Conservation (phyloP, 1,140 invertebrate species). For the Conus betulinus region DNA sequence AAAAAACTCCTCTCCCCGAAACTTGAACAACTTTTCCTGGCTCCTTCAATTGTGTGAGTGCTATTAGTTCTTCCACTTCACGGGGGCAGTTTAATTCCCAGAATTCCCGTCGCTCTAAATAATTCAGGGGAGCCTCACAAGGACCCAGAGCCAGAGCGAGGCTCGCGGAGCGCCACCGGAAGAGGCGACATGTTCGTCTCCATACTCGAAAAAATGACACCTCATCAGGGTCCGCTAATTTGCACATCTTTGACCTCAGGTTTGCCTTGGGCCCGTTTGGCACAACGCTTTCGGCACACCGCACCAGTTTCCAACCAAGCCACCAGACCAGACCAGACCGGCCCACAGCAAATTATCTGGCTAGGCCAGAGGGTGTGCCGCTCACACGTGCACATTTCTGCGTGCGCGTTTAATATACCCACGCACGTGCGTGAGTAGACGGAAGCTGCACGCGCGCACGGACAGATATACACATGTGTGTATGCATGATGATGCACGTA, state of each 20-base stretch:
- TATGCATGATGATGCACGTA: no score
- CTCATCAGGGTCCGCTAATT: not conserved
- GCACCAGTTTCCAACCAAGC: no score
- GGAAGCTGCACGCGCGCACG: no score
- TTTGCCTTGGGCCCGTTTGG: not conserved
- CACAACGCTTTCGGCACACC: not conserved
- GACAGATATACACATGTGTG: no score
- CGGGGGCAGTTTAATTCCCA: conserved; percentile 5
- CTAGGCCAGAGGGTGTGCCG: no score
- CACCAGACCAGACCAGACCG: no score
- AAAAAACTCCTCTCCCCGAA: not conserved
- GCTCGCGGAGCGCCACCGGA: not conserved
- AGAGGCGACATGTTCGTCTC: not conserved
- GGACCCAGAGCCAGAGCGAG: not conserved
- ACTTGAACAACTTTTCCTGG: not conserved
- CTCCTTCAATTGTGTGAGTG: conserved; percentile 19
- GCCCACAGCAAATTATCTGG: no score
- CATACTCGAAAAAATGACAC: not conserved
- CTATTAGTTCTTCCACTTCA: conserved; percentile 28
- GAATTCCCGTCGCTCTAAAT: conserved; percentile 19
- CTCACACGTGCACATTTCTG: no score
- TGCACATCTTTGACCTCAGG: not conserved
- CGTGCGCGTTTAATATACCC: no score
- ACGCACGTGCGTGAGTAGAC: no score
- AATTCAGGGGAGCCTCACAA: not conserved